phyloP scores from a whole-genome alignment of 2,113 vertebrate species.

The Halcyon malimbica region DNA sequence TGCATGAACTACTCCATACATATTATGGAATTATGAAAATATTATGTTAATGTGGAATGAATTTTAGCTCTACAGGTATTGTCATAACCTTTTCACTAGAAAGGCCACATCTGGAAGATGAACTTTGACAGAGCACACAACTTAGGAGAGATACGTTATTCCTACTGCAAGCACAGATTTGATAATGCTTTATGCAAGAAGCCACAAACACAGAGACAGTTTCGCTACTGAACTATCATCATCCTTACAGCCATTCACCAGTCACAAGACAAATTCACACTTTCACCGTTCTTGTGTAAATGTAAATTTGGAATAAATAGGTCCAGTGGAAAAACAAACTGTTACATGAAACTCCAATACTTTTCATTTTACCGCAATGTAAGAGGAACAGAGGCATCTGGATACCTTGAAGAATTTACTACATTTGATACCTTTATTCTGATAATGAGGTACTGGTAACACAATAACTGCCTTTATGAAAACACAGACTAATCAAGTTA shows the following conservation, averaged over 20 bases:
- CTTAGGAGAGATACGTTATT: background rate
- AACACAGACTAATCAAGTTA: background rate
- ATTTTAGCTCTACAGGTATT: background rate
- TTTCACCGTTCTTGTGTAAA: background rate
- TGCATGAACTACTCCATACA: background rate
- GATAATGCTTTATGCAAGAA: background rate
- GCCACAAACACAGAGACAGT: background rate
- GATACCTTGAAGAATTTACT: background rate
- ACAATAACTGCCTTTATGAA: background rate
- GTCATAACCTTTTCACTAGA: constrained; percentile 7
- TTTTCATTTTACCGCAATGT: background rate
- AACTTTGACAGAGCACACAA: background rate
- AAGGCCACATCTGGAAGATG: background rate
- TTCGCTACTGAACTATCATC: background rate
- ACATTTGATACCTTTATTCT: background rate
- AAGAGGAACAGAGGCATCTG: background rate
- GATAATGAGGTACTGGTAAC: background rate
- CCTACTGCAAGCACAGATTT: background rate
- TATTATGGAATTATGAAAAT: background rate
- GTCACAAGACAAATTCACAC: background rate
- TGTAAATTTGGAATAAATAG: background rate
- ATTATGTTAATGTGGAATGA: background rate
- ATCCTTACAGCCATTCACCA: background rate
- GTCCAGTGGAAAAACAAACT: background rate
- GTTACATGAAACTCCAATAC: background rate